Evolutionary conservation across 1,140 invertebrate genomes (phyloP).

Genomic region (Panonychus citri): DNA sequence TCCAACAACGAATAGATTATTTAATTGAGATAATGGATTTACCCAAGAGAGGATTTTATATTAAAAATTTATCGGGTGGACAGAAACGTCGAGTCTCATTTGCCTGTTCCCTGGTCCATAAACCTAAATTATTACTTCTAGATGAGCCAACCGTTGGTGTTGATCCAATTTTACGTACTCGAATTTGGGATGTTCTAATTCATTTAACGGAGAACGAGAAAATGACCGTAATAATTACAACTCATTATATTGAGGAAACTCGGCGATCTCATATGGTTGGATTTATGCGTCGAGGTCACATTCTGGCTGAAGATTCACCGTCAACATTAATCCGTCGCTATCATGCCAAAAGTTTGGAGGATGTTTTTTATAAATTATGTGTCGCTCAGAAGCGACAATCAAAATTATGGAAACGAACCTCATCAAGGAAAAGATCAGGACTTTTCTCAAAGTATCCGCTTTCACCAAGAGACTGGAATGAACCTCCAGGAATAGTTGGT

Average conservation of each 20-base stretch:
- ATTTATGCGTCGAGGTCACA: slow-evolving; percentile 8
- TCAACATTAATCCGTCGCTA: slow-evolving; percentile 55
- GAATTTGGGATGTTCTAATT: slow-evolving; percentile 40
- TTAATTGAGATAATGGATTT: slow-evolving; percentile 67
- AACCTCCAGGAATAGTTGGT: neutral
- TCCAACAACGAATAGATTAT: slow-evolving; percentile 47
- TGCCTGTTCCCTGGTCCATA: slow-evolving; percentile 71
- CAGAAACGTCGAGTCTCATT: slow-evolving; percentile 78
- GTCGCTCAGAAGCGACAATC: neutral
- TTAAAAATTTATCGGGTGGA: slow-evolving; percentile 42
- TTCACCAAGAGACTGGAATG: neutral
- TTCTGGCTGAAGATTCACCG: slow-evolving; percentile 68
- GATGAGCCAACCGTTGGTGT: slow-evolving; percentile 86
- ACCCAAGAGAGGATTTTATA: slow-evolving; percentile 30
- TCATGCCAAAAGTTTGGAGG: slow-evolving; percentile 51
- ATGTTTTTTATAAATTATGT: slow-evolving; percentile 78
- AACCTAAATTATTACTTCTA: slow-evolving; percentile 70
- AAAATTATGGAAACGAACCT: slow-evolving; percentile 2
- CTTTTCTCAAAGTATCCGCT: neutral
- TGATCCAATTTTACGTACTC: slow-evolving; percentile 62
- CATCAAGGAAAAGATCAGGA: neutral
- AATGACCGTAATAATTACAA: slow-evolving; percentile 24
- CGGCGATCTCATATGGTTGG: slow-evolving; percentile 29
- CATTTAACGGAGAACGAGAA: slow-evolving; percentile 47
- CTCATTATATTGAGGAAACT: slow-evolving; percentile 27